Conservation (phyloP, 2,113 vertebrate genomes). For the Cavia aperea region DNA sequence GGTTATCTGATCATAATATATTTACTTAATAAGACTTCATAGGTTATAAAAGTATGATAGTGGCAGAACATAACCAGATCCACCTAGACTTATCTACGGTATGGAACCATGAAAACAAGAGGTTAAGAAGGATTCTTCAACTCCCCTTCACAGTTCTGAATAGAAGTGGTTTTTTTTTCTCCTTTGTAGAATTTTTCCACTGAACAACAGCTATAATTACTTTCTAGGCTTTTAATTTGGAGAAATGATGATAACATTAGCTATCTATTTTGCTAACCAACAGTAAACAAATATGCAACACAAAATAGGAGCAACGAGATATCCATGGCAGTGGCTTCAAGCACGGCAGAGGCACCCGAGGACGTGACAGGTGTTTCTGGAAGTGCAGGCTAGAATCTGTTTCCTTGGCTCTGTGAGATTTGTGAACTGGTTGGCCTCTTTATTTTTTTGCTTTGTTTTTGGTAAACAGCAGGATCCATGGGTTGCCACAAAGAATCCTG, state of each 20-base stretch:
- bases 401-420: neutral
- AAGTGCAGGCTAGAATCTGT: neutral
- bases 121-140: neutral
- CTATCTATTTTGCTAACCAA: neutral
- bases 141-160: neutral
- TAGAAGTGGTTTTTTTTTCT: neutral
- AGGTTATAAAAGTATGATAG: neutral
- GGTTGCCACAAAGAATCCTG: neutral
- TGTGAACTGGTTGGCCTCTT: neutral
- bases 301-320: accelerated
- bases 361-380: neutral
- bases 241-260: neutral
- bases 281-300: neutral
- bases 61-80: neutral
- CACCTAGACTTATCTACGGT: neutral
- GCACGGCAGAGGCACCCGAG: accelerated
- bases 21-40: neutral
- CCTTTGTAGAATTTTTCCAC: neutral
- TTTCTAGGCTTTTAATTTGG: neutral
- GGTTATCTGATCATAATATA: neutral
- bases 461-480: neutral
- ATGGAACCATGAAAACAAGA: neutral
- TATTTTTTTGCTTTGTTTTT: neutral
- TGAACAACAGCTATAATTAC: neutral
- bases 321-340: accelerated